Evolutionary conservation across 2,888 invertebrate species (phyloP).

Genomic region (Helleia helle): DNA sequence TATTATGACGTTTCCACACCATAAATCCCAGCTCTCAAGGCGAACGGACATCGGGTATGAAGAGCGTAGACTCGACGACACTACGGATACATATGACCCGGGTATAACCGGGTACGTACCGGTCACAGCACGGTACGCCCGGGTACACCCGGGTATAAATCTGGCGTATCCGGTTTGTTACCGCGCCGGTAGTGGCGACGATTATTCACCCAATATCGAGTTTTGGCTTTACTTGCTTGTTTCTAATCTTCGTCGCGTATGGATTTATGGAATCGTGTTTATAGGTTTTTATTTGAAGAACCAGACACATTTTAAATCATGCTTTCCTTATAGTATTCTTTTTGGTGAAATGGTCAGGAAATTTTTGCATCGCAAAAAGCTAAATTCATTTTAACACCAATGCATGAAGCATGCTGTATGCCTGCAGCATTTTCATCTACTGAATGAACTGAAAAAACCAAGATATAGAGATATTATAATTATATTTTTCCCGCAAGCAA

Average conservation of each 20-base stretch:
- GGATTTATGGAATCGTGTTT: conserved; percentile 41
- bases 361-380: no score
- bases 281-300: conserved; percentile 4
- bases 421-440: no score
- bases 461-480: no score
- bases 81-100: conserved; percentile 35
- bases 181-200: conserved; percentile 71
- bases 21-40: conserved; percentile 69
- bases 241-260: conserved; percentile 65
- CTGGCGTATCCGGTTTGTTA: conserved; percentile 64
- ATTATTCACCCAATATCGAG: conserved; percentile 74
- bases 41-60: conserved; percentile 63
- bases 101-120: conserved; percentile 25
- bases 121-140: conserved; percentile 31
- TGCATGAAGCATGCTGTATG: no score
- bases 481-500: no score
- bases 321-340: no score
- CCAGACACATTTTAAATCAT: no score
- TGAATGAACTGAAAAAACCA: no score
- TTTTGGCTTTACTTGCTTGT: conserved; percentile 69
- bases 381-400: no score
- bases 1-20: conserved; percentile 68
- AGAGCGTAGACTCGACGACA: conserved; percentile 56
- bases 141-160: conserved; percentile 58
- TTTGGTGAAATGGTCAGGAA: no score